phyloP scores from a whole-genome alignment of 2,113 vertebrate genomes.

The Cebus imitator region DNA sequence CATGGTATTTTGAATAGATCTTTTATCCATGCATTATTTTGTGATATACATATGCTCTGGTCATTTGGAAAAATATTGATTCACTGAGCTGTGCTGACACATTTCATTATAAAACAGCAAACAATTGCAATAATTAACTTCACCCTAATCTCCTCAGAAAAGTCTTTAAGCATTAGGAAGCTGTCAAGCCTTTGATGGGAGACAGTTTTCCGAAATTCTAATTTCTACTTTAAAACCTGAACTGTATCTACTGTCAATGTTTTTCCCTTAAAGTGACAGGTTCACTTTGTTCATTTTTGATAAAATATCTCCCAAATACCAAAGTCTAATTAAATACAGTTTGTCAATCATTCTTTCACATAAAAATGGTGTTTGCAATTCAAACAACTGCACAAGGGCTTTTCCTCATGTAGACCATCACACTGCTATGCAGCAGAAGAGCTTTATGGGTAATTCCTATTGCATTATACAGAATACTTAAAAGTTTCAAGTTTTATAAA shows the following conservation, averaged over 20 bases:
- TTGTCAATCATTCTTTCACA: slow-evolving; percentile 17
- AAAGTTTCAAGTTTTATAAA: neutral
- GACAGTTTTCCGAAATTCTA: slow-evolving; percentile 17
- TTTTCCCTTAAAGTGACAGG: slow-evolving; percentile 20
- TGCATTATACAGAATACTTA: neutral
- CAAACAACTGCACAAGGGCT: neutral
- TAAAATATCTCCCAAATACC: slow-evolving; percentile 35
- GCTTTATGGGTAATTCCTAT: neutral
- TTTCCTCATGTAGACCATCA: slow-evolving; percentile 2
- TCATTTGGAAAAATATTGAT: neutral
- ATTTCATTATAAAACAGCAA: slow-evolving; percentile 6
- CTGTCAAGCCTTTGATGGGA: neutral
- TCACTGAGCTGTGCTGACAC: neutral
- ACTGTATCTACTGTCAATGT: slow-evolving; percentile 17
- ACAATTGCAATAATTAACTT: neutral
- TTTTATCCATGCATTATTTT: neutral
- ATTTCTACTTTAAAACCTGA: slow-evolving; percentile 40
- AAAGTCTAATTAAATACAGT: slow-evolving; percentile 38
- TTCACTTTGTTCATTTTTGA: slow-evolving; percentile 48
- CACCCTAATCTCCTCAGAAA: neutral
- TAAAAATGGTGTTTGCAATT: slow-evolving; percentile 39
- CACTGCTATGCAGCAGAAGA: neutral
- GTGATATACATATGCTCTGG: neutral
- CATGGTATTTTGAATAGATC: neutral
- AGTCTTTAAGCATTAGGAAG: neutral